Evolutionary conservation across 2,888 invertebrate species (phyloP), one percentile per base, ranked within the genome.

Genomic region (Autographa gamma): DNA sequence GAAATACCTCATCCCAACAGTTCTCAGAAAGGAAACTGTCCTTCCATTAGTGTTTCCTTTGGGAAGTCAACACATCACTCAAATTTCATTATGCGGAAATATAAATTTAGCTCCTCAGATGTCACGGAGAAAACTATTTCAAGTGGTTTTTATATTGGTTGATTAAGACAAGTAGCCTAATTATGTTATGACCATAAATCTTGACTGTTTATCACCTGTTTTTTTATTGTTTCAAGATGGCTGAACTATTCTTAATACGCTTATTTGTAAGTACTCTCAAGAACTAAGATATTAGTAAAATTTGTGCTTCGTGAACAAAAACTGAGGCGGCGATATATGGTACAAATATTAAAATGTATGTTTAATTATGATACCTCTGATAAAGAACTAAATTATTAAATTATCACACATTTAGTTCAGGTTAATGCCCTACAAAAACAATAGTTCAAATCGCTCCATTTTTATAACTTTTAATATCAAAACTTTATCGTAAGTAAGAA

Each of bases 21-120:
- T 89, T 89, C 86, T 81, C 63, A 73, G 89, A 88, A 89, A 88
- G 89, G 89, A 89, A 89, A 88, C 88, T 86, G 86, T 87, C 85
- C 87, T 85, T 84, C 89, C 89, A 88, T 89, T 89, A 89, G 88
- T 84, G 85, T 85, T 89, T 89, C 89, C 89, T 89, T 87, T 78
- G 82, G 82, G 83, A 85, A 84, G 85, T 85, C 84, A 84, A 88
- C 86, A 83, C 85, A 88, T 89, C 89, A 88, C 85, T 89, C 86
- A 85, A 85, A 88, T 82, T 84, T 84, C 85, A 84, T 84, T 86
- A 86, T 84, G 82, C 84, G 88, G 89, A 89, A 86, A 86, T 84
- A 83, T 86, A 86, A 85, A 88, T 86, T 86, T 88, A 88, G 88
- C 82, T 76, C 60, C 73, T 81, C 71, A 80, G 77, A 81, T 83